Conservation (phyloP, 2,797 vertebrate species). For the Parauchenoglanis punctatus region DNA sequence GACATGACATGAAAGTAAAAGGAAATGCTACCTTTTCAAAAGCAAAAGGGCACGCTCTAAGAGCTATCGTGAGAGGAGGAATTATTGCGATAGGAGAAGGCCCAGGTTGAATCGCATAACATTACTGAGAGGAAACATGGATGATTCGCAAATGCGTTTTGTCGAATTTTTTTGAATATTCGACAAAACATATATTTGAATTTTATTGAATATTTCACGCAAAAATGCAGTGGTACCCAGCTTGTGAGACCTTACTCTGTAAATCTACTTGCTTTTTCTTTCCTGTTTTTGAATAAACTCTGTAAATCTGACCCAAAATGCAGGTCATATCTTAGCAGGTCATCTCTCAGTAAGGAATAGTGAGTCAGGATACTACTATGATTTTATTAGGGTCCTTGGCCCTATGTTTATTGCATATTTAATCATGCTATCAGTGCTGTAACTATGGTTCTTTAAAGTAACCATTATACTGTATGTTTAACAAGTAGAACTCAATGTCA, state of each 20-base stretch:
- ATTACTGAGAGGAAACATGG: too few relatives aligned
- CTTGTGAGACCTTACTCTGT: background rate
- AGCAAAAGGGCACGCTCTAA: too few relatives aligned
- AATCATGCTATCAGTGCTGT: background rate
- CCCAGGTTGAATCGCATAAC: too few relatives aligned
- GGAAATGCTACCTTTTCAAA: too few relatives aligned
- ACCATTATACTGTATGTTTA: background rate
- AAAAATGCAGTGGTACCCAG: too few relatives aligned
- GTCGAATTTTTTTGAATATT: too few relatives aligned
- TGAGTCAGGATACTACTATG: background rate
- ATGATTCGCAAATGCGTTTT: too few relatives aligned
- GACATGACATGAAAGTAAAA: too few relatives aligned
- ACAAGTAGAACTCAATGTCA: background rate
- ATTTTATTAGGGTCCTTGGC: background rate
- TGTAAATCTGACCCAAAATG: background rate
- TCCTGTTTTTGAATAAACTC: background rate
- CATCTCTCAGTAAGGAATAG: background rate
- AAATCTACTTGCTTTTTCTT: background rate
- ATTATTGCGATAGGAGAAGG: too few relatives aligned
- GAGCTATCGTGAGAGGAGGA: too few relatives aligned
- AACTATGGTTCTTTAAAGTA: background rate
- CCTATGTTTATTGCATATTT: background rate
- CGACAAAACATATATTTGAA: too few relatives aligned
- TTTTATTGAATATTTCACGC: too few relatives aligned
- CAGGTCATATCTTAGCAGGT: background rate